Conservation (phyloP, 2,888 invertebrate species). For the Archips crataeganus region DNA sequence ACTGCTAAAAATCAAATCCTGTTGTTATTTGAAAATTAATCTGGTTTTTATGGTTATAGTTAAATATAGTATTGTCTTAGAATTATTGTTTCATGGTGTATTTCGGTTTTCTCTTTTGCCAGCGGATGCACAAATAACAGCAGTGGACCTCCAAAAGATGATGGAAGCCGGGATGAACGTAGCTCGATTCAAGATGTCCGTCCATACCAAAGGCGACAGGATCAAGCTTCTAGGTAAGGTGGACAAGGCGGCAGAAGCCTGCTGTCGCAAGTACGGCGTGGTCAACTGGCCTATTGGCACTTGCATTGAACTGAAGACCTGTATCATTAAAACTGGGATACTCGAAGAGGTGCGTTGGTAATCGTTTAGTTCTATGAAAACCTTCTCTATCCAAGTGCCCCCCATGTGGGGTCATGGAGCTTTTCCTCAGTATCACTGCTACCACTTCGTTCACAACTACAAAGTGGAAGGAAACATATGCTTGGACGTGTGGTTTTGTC, state of each 20-base stretch:
- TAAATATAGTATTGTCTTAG: too few species aligned
- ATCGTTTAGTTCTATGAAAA: neutral
- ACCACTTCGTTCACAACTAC: too few species aligned
- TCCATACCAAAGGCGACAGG: slow-evolving; percentile 59
- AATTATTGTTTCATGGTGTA: too few species aligned
- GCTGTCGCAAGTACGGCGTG: slow-evolving; percentile 83
- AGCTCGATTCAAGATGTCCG: slow-evolving; percentile 63
- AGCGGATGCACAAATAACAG: slow-evolving; percentile 58
- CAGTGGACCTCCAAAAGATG: slow-evolving; percentile 75
- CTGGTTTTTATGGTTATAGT: too few species aligned
- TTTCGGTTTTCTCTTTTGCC: neutral
- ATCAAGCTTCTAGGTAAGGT: slow-evolving; percentile 64
- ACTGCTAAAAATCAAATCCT: too few species aligned
- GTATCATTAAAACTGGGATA: slow-evolving; percentile 91
- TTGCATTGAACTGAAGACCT: slow-evolving; percentile 93
- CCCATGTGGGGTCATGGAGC: too few species aligned
- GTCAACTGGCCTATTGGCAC: slow-evolving; percentile 90
- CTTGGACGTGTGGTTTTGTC: too few species aligned
- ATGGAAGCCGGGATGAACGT: slow-evolving; percentile 81
- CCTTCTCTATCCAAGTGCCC: too few species aligned
- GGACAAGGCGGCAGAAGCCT: slow-evolving; percentile 69
- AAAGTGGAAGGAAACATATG: too few species aligned
- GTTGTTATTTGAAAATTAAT: too few species aligned
- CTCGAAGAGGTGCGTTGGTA: slow-evolving; percentile 52
- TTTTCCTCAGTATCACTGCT: too few species aligned